Evolutionary conservation across 2,888 invertebrate species (phyloP).

Genomic region (Atethmia centrago): DNA sequence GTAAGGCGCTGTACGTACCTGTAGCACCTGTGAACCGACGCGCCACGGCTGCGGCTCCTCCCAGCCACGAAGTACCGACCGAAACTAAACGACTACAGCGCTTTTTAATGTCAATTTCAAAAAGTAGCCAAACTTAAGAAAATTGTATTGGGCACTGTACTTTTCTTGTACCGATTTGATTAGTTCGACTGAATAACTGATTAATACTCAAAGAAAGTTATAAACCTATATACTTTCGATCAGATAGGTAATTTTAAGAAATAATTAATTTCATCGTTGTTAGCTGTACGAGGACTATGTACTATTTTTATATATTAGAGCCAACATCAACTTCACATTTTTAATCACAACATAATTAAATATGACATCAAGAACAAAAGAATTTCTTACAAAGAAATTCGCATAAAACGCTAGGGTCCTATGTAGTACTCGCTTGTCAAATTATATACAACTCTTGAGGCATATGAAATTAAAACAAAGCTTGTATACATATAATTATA

Average conservation of each 20-base stretch:
- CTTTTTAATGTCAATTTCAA: not conserved
- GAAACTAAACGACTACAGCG: constrained; percentile 36
- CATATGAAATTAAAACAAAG: constrained; percentile 44
- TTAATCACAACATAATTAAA: not conserved
- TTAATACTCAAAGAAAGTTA: not conserved
- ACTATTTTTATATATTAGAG: not conserved
- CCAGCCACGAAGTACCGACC: constrained; percentile 57
- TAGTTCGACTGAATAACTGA: not conserved
- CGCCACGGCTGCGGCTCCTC: constrained; percentile 32
- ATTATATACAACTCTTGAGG: constrained; percentile 5
- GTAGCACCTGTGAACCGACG: not conserved
- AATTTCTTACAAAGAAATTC: not conserved
- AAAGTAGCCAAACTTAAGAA: not conserved
- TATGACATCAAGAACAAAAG: not conserved
- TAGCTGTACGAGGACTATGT: not conserved
- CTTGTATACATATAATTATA: constrained; percentile 12
- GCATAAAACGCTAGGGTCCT: not conserved
- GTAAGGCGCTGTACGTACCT: not conserved
- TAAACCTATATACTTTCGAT: not conserved
- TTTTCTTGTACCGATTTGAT: not conserved
- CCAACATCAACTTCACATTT: not conserved
- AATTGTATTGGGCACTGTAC: not conserved
- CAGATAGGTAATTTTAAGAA: not conserved
- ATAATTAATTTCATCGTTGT: not conserved
- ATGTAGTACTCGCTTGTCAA: not conserved